These are phyloP conservation scores for Myotis vivesi DNA, from an alignment of 2,797 vertebrate genomes.

Conservation along the genomic window DNA sequence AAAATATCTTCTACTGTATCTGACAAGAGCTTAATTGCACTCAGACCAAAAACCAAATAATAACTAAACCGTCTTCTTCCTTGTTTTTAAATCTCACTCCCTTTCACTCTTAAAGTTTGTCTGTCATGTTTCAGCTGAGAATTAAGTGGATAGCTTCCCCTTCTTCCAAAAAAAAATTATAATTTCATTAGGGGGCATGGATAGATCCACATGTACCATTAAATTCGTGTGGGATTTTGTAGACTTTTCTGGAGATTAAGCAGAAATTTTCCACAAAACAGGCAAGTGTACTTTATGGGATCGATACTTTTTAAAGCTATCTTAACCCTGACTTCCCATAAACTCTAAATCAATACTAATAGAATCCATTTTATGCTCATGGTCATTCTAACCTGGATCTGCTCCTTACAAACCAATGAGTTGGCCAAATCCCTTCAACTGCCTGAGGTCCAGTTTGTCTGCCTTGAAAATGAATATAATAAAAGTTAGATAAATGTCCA, in stretches of 20 bases:
- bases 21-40: slow-evolving; percentile 27
- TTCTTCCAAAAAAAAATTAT: neutral
- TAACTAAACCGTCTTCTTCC: slow-evolving; percentile 23
- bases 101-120: slow-evolving; percentile 2
- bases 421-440: neutral
- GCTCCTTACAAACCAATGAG: neutral
- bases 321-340: neutral
- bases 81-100: slow-evolving; percentile 43
- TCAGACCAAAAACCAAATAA: slow-evolving; percentile 41
- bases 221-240: neutral
- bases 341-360: neutral
- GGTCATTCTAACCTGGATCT: neutral
- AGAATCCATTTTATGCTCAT: slow-evolving; percentile 1
- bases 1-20: slow-evolving; percentile 47
- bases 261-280: slow-evolving; percentile 33
- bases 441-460: neutral
- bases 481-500: neutral
- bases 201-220: neutral
- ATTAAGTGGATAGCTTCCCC: neutral
- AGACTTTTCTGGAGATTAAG: neutral
- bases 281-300: neutral
- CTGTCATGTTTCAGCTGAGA: neutral
- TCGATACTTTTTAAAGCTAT: neutral
- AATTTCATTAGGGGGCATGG: neutral
- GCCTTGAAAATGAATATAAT: neutral